phyloP scores from a whole-genome alignment of 1,140 invertebrate species.

The Magallana ariakensis region DNA sequence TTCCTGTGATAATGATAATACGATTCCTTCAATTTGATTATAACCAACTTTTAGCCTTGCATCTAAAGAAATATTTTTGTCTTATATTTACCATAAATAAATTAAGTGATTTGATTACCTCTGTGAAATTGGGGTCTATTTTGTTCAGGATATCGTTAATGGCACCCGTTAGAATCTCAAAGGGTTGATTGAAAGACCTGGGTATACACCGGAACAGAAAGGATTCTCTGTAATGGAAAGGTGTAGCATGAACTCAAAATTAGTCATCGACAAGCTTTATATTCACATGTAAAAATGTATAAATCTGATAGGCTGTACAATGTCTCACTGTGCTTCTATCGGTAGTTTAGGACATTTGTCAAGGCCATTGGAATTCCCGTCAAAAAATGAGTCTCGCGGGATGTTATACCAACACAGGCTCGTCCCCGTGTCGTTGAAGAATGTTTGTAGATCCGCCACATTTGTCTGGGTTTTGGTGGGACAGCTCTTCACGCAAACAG shows the following conservation, averaged over 20 bases:
- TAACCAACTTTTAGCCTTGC: too few relatives aligned
- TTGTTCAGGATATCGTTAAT: conserved; percentile 25
- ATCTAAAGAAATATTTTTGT: too few relatives aligned
- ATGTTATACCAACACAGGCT: conserved; percentile 67
- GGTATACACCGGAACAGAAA: conserved; percentile 70
- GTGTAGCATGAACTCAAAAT: not conserved
- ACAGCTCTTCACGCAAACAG: conserved; percentile 53
- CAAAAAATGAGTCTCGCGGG: conserved; percentile 25
- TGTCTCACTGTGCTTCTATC: conserved; percentile 58
- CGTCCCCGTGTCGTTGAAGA: conserved; percentile 40
- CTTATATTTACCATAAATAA: too few relatives aligned
- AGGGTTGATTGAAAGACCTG: conserved; percentile 24
- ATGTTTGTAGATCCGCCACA: conserved; percentile 50
- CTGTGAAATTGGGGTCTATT: conserved; percentile 18
- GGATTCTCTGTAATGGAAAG: conserved; percentile 54
- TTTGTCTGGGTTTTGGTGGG: conserved; percentile 48
- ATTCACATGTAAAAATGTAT: too few relatives aligned
- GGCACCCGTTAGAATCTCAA: conserved; percentile 30
- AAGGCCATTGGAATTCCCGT: conserved; percentile 26
- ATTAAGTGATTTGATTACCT: not conserved
- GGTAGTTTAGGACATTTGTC: conserved; percentile 61
- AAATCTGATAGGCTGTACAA: too few relatives aligned
- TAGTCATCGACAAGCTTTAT: too few relatives aligned
- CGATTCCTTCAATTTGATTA: too few relatives aligned
- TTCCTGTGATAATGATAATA: too few relatives aligned